A percentile compares a stretch with the other conserved stretches of the same genome.
phyloP scores from a whole-genome alignment of 2,888 invertebrate genomes.

The Drosophila nigritarsus region DNA sequence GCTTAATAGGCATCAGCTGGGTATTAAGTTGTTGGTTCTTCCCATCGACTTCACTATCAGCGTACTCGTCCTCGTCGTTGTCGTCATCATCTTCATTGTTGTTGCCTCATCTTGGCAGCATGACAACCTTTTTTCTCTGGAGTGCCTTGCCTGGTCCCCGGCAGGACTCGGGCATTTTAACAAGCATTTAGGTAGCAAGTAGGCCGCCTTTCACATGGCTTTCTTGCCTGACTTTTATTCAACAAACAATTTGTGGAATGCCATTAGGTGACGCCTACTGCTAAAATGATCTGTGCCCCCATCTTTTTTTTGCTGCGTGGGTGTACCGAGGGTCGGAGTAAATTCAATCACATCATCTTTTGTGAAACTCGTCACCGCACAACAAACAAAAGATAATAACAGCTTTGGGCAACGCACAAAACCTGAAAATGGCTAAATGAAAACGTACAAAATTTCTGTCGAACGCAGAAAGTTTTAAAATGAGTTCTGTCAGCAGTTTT shows the following conservation, averaged over 20 bases:
- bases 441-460: slow-evolving; percentile 35
- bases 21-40: slow-evolving; percentile 78
- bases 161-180: slow-evolving; percentile 57
- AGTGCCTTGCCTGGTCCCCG: slow-evolving; percentile 35
- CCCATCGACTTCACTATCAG: slow-evolving; percentile 25
- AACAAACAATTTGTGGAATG: slow-evolving; percentile 80
- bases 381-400: slow-evolving; percentile 59
- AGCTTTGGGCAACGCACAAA: slow-evolving; percentile 34
- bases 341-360: slow-evolving; percentile 79
- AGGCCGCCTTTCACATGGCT: slow-evolving; percentile 37
- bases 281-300: slow-evolving; percentile 70
- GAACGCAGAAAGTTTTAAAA: slow-evolving; percentile 5
- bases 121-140: slow-evolving; percentile 69
- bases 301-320: slow-evolving; percentile 3
- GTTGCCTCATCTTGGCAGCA: slow-evolving; percentile 63
- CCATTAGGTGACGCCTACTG: slow-evolving; percentile 79
- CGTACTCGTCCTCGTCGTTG: slow-evolving; percentile 34
- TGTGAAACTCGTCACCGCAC: slow-evolving; percentile 51
- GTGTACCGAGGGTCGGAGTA: slow-evolving; percentile 12
- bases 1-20: slow-evolving; percentile 81
- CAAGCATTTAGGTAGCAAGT: slow-evolving; percentile 58
- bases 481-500: slow-evolving; percentile 6
- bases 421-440: slow-evolving; percentile 38
- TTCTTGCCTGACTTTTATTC: slow-evolving; percentile 51
- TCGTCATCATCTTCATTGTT: slow-evolving; percentile 37